Evolutionary conservation across 2,797 vertebrate genomes (phyloP), one percentile per base, ranked within the genome.

Genomic region (Strix occidentalis): DNA sequence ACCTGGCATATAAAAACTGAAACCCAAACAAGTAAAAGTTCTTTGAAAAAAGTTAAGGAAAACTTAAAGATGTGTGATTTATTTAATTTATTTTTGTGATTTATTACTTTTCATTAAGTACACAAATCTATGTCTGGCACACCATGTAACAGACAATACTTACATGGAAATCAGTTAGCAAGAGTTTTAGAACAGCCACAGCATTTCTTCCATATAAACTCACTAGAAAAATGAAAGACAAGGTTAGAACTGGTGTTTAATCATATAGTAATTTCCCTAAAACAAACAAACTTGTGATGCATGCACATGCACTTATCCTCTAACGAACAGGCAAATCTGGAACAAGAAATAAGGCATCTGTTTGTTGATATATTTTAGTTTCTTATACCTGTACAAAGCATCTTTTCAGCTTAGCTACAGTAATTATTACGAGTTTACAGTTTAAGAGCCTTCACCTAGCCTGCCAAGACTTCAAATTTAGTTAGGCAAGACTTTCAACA

Each of bases 81-180:
- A 41, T 64, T 84, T 43, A 43, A 43, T 43, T 43, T 43, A 43
- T 43, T 43, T 43, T 43, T 43, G 41, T 43, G 41, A 43, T 45
- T 45, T 45, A 45, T 63, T 76, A 71, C 33, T 76, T 70, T 60
- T 58, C 61, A 35, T 5, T 56, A 70, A 31, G 11, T n/a, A 64
- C 9, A 15, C 18, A 70, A 31, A 71, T n/a, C 11, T 53, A 37
- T 12, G 41, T 13, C 60, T 9, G 5, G n/a, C 60, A 80, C 45
- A 71, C 4, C 48, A 17, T 4, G 11, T 65, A 89, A 69, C 18
- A 26, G 20, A 61, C 43, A 23, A 54, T 50, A 90, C 90, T 95
- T 89, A 94, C 90, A 31, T 11, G 87, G 72, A 84, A 89, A 87
- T 96, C 77, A 96, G 41, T 92, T 70, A 72, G 63, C 46, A 48